Conservation (phyloP, 1,140 invertebrate species). For the Hyles vespertilio region DNA sequence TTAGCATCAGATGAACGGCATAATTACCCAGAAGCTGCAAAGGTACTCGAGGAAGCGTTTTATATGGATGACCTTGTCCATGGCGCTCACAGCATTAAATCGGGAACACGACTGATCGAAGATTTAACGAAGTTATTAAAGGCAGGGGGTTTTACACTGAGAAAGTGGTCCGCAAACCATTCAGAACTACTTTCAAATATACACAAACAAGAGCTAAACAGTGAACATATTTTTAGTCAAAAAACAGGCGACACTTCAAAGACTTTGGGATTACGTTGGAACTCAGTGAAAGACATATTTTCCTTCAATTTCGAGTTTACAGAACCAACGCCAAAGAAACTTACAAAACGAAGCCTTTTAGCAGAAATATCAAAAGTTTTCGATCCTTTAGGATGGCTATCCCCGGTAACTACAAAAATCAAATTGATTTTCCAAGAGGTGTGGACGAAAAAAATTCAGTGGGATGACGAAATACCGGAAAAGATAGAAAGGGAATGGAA, state of each 20-base stretch:
- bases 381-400: background rate
- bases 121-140: constrained; percentile 19
- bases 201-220: constrained; percentile 7
- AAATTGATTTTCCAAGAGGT: constrained; percentile 19
- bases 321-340: background rate
- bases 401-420: constrained; percentile 12
- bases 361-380: constrained; percentile 6
- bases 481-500: constrained; percentile 13
- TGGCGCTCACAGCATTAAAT: constrained; percentile 9
- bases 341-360: constrained; percentile 7
- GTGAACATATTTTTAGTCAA: constrained; percentile 1
- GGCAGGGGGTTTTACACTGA: constrained; percentile 20
- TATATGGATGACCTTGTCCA: constrained; percentile 25
- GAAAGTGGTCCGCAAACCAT: constrained; percentile 24
- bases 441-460: constrained; percentile 7
- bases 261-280: constrained; percentile 14
- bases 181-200: constrained; percentile 10
- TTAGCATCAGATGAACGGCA: constrained; percentile 1
- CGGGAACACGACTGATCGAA: constrained; percentile 8
- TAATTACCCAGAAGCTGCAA: constrained; percentile 12
- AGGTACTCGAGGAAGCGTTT: constrained; percentile 14
- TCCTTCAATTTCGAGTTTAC: constrained; percentile 3
- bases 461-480: constrained; percentile 11
- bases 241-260: constrained; percentile 9
- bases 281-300: constrained; percentile 11